Percentiles rank a stretch among this genome's conserved stretches.
These are phyloP conservation scores for Diabrotica virgifera DNA, from an alignment of 1,140 invertebrate genomes.

Conservation along the genomic window DNA sequence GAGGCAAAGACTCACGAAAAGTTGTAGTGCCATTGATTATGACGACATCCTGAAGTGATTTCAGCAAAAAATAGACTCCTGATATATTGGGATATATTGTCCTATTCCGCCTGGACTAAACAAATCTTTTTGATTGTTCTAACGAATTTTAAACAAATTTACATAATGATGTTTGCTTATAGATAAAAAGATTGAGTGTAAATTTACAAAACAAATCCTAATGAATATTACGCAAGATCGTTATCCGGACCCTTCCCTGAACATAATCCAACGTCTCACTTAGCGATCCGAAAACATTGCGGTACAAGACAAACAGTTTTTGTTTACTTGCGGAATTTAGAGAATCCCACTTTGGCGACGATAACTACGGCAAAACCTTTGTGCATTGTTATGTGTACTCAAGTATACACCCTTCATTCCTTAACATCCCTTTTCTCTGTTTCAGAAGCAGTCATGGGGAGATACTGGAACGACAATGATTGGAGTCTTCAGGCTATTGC, in stretches of 20 bases:
- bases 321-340: slow-evolving; percentile 12
- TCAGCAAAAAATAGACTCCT: no score
- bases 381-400: slow-evolving; percentile 1
- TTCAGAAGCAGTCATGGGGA: slow-evolving; percentile 7
- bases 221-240: no score
- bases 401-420: not conserved
- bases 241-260: not conserved
- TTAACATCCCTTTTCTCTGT: slow-evolving; percentile 14
- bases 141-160: no score
- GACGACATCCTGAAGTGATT: no score
- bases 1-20: no score
- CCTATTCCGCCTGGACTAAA: no score
- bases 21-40: no score
- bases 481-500: slow-evolving; percentile 5
- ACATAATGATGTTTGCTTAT: no score
- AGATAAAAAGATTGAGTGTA: no score
- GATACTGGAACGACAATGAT: slow-evolving; percentile 14
- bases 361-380: not conserved
- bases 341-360: slow-evolving; percentile 11
- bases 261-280: slow-evolving; percentile 4
- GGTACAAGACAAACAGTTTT: slow-evolving; percentile 10
- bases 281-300: not conserved
- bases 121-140: no score
- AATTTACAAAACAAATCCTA: no score
- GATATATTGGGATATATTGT: no score